phyloP scores from a whole-genome alignment of 2,113 vertebrate genomes.

The Neodontobutis hainanensis region DNA sequence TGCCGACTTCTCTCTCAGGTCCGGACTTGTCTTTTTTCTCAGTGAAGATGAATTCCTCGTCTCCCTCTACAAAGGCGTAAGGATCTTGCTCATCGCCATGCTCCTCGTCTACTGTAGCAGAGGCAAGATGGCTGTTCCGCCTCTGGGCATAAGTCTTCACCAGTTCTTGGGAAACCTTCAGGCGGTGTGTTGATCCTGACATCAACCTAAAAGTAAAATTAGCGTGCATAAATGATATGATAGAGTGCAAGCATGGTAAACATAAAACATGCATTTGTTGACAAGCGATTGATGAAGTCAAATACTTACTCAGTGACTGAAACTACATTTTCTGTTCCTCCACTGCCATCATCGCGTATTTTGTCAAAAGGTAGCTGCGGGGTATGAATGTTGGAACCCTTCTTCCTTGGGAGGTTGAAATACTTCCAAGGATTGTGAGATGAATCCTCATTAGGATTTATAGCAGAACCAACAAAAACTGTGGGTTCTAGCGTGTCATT shows the following conservation, averaged over 20 bases:
- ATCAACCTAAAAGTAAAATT: slow-evolving; percentile 81
- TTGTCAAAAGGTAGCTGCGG: slow-evolving; percentile 91
- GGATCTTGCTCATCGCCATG: slow-evolving; percentile 89
- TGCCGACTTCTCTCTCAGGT: slow-evolving; percentile 85
- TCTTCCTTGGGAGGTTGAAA: slow-evolving; percentile 92
- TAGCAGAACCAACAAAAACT: slow-evolving; percentile 86
- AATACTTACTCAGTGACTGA: slow-evolving; percentile 93
- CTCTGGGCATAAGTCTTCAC: slow-evolving; percentile 89
- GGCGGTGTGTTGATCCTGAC: slow-evolving; percentile 84
- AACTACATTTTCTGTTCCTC: slow-evolving; percentile 77
- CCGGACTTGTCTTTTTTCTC: slow-evolving; percentile 93
- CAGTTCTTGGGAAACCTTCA: slow-evolving; percentile 95
- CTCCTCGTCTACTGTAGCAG: slow-evolving; percentile 82
- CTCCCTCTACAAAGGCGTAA: slow-evolving; percentile 93
- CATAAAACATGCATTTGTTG: neutral
- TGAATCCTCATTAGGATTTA: slow-evolving; percentile 87
- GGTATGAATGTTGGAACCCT: slow-evolving; percentile 83
- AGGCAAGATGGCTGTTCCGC: slow-evolving; percentile 88
- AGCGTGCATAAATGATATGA: neutral
- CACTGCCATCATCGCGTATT: slow-evolving; percentile 84
- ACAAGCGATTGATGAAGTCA: neutral
- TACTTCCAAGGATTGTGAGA: slow-evolving; percentile 91
- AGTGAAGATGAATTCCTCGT: slow-evolving; percentile 91
- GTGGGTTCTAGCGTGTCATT: slow-evolving; percentile 89
- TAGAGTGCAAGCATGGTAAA: neutral